These are phyloP conservation scores for Cheilinus undulatus DNA, from an alignment of 2,113 vertebrate genomes.

Conservation along the genomic window DNA sequence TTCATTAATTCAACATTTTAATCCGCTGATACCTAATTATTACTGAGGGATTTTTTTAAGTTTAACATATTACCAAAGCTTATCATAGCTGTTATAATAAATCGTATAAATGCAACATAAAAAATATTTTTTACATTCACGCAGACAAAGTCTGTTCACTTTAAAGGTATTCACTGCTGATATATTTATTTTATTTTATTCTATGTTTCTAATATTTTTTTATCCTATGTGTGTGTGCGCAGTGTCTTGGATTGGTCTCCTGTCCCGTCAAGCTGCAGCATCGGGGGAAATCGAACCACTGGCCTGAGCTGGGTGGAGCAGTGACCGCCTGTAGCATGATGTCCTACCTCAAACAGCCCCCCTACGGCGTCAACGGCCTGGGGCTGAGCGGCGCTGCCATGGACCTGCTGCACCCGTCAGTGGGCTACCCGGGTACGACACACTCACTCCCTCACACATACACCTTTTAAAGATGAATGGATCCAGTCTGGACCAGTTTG, in stretches of 20 bases:
- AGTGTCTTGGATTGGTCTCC: conserved; percentile 64
- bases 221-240: not conserved
- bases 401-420: conserved; percentile 97
- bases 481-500: not conserved
- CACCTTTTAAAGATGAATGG: not conserved
- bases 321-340: conserved; percentile 98
- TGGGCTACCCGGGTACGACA: conserved; percentile 94
- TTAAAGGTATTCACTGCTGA: not conserved
- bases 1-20: not conserved
- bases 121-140: too few relatives aligned
- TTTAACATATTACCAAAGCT: too few relatives aligned
- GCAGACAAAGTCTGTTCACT: too few relatives aligned
- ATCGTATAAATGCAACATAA: too few relatives aligned
- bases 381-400: conserved; percentile 95
- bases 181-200: not conserved
- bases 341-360: conserved; percentile 99
- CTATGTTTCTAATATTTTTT: not conserved
- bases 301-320: conserved; percentile 86
- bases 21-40: not conserved
- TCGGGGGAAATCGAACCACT: conserved; percentile 82
- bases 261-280: conserved; percentile 84
- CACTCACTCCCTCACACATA: not conserved
- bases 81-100: too few relatives aligned
- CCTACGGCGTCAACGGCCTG: conserved; percentile 97
- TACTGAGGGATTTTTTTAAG: too few relatives aligned